Conservation (phyloP, 2,797 vertebrate genomes). For the Notolabrus celidotus region DNA sequence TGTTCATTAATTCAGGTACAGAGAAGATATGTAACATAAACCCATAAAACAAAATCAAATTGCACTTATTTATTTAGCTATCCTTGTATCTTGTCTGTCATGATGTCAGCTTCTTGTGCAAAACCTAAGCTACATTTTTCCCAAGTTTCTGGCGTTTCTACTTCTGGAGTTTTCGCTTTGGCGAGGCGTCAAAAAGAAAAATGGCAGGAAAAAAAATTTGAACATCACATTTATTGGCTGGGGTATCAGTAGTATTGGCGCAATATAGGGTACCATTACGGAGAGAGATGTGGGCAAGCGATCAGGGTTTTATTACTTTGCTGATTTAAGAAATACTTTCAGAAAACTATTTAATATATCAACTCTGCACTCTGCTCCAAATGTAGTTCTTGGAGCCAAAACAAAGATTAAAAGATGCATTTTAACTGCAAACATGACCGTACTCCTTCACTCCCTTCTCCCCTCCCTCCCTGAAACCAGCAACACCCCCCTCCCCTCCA, state of each 20-base stretch:
- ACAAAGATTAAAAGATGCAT: neutral
- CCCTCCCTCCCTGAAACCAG: conserved; percentile 23
- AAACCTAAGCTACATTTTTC: too few species aligned
- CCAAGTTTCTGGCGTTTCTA: too few species aligned
- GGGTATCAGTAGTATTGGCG: too few species aligned
- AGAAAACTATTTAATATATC: neutral
- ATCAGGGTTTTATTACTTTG: neutral
- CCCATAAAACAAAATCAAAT: neutral
- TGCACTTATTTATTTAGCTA: too few species aligned
- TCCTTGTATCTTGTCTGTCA: too few species aligned
- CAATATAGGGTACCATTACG: neutral
- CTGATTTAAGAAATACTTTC: too few species aligned
- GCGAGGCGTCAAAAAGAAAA: too few species aligned
- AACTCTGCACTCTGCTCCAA: neutral
- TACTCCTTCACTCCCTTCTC: conserved; percentile 1
- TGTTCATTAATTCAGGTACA: neutral
- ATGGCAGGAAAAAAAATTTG: too few species aligned
- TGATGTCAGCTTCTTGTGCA: too few species aligned
- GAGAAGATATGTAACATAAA: neutral
- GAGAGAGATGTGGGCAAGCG: conserved; percentile 5
- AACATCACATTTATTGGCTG: neutral
- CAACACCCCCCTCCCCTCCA: conserved; percentile 36
- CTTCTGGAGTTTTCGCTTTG: too few species aligned
- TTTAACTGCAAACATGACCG: conserved; percentile 11
- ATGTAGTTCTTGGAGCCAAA: neutral